phyloP scores from a whole-genome alignment of 2,888 invertebrate species.

The Frankliniella intonsa region DNA sequence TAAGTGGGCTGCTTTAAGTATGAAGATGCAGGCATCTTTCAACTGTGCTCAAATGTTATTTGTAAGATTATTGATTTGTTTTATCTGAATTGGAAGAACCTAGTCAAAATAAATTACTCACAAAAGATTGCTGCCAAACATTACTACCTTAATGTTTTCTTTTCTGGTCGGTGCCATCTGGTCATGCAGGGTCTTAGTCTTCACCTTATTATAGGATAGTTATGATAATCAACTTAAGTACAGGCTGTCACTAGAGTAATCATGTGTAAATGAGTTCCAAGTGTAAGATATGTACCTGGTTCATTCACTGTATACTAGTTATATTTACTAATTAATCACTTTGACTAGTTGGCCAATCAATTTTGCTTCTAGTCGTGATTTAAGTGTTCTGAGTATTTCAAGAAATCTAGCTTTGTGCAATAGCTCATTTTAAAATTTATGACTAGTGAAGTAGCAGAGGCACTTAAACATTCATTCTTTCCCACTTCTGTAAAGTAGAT shows the following conservation, averaged over 20 bases:
- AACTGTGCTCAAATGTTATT: constrained; percentile 14
- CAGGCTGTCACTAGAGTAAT: not conserved
- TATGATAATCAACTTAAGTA: not conserved
- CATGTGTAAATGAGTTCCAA: not conserved
- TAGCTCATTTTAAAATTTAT: not conserved
- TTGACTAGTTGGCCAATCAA: not conserved
- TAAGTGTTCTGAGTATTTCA: not conserved
- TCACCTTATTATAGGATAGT: not conserved
- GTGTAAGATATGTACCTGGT: not conserved
- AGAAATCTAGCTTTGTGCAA: too few species aligned
- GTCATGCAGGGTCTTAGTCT: constrained; percentile 5
- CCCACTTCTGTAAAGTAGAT: not conserved
- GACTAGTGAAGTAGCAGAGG: not conserved
- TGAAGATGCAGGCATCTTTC: constrained; percentile 13
- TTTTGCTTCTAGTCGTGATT: not conserved
- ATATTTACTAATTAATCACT: not conserved
- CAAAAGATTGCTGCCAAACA: not conserved
- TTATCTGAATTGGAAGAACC: not conserved
- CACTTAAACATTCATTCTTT: not conserved
- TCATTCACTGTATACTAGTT: not conserved
- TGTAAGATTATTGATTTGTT: not conserved
- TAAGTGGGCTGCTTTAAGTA: not conserved
- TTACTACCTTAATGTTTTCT: not conserved
- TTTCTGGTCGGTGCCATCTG: not conserved
- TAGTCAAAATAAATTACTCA: not conserved